Percentiles rank a stretch among this genome's conserved stretches.
Evolutionary conservation across 2,113 vertebrate genomes (phyloP).

Genomic region (Plecturocebus donacophilus): DNA sequence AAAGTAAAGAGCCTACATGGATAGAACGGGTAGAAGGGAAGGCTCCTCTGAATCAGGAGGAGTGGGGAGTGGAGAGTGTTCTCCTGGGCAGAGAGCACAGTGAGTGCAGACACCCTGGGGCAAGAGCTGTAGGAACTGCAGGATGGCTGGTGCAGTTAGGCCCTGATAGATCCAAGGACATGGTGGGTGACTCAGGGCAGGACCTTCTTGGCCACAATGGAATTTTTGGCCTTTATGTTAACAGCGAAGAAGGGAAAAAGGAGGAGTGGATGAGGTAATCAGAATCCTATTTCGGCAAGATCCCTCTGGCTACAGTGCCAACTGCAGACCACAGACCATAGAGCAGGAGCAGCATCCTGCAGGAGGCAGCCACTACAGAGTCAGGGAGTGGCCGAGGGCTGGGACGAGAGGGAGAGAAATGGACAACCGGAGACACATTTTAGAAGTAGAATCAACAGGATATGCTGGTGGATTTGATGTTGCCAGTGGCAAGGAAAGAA

Average conservation of each 20-base stretch:
- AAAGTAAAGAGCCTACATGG: neutral
- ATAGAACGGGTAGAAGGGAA: neutral
- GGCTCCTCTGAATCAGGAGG: neutral
- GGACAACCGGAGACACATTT: neutral
- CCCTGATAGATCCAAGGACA: rapidly evolving
- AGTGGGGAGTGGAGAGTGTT: neutral
- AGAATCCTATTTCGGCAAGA: neutral
- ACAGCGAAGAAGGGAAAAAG: neutral
- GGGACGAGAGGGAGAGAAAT: neutral
- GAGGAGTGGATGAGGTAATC: neutral
- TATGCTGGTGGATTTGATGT: neutral
- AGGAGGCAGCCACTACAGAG: neutral
- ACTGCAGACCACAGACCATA: neutral
- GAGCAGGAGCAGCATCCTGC: no score
- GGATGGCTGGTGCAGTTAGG: neutral
- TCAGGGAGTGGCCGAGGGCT: rapidly evolving
- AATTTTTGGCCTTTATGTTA: neutral
- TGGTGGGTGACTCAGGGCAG: neutral
- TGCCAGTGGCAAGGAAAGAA: neutral
- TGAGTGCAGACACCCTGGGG: neutral
- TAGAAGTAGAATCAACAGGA: neutral
- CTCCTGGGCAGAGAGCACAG: neutral
- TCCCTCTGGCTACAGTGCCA: neutral
- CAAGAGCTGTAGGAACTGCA: neutral
- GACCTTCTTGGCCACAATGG: neutral